Base-by-base conservation (phyloP, 2,888 invertebrate genomes). In the Drosophila fungiperda region DNA sequence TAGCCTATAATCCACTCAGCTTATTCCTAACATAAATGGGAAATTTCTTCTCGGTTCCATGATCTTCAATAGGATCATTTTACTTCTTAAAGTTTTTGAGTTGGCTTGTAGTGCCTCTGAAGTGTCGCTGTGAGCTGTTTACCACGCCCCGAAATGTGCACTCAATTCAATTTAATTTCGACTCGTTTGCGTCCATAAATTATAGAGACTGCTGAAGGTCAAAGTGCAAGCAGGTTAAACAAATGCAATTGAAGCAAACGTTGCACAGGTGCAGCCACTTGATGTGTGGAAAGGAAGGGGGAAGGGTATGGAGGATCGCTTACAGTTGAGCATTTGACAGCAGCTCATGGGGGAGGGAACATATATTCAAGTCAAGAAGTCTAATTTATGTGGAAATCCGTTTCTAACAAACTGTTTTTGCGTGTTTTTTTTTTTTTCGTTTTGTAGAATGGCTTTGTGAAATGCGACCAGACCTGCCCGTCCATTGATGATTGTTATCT, bases 401-500 rank as follows among this genome's bases (percentile, higher is more conserved):
- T 15, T 15, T 42, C 40, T 57, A 48, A 33, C 33, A 45, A 29
- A 50, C 61, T 71, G 17, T 68, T 73, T 62, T 29, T 35, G 23
- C 29, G 15, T 33, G 7, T 40, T 53, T 62, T 29, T 45, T 62
- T 45, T 62, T n/a, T 26, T 1, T 35, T 29, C 6, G 35, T 7
- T 26, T 95, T 95, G 17, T 95, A 98, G 97, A 96, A 97, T 94
- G 97, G 97, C 59, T 97, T 96, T 92, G 97, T 98, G 60, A 96
- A 97, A 93, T 98, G 98, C 92, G 94, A 95, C 80, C 95, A 95
- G 88, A 94, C 94, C 93, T 99, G 99, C 93, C 97, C 97, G 63
- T 95, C 95, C 85, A 95, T 96, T 90, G 96, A 97, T 82, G 97
- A 97, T 80, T 98, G 98, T 90, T 97, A 97, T 89, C 95, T 97